These are phyloP conservation scores for Pyrrhosoma nymphula DNA, from an alignment of 2,888 invertebrate species.

Conservation along the genomic window DNA sequence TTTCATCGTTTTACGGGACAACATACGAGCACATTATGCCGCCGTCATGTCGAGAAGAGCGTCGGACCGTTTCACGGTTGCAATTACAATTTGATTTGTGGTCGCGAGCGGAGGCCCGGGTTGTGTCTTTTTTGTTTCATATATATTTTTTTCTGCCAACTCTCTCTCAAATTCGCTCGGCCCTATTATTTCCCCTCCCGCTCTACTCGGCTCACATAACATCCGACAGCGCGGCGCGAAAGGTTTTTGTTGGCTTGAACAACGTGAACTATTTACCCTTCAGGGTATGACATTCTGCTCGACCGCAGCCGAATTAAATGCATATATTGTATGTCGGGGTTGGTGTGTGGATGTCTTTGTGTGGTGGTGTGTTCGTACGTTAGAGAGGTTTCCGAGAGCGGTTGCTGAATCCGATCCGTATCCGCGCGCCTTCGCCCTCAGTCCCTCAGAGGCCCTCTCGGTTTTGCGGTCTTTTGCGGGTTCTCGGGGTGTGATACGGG, in stretches of 20 bases:
- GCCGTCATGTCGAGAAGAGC: not conserved
- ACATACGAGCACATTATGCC: not conserved
- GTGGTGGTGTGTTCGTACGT: not conserved
- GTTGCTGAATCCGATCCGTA: not conserved
- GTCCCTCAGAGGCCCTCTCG: not conserved
- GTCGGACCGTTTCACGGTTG: not conserved
- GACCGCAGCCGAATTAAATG: slow-evolving; percentile 18
- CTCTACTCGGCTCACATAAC: not conserved
- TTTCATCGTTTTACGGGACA: not conserved
- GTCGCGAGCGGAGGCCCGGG: not conserved
- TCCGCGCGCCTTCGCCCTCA: not conserved
- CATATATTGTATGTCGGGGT: not conserved
- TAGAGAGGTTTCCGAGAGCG: not conserved
- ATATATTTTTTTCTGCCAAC: too few species aligned
- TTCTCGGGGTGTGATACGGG: too few species aligned
- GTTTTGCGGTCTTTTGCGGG: slow-evolving; percentile 30
- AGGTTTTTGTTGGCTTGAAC: not conserved
- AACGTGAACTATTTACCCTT: slow-evolving; percentile 16
- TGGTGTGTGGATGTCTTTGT: not conserved
- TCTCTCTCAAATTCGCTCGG: too few species aligned
- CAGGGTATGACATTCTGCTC: not conserved
- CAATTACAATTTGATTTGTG: not conserved
- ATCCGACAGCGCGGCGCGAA: not conserved
- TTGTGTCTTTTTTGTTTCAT: not conserved
- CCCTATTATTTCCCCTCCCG: not conserved